These are phyloP conservation scores for Leuctra nigra DNA, from an alignment of 2,888 invertebrate genomes.

Conservation along the genomic window DNA sequence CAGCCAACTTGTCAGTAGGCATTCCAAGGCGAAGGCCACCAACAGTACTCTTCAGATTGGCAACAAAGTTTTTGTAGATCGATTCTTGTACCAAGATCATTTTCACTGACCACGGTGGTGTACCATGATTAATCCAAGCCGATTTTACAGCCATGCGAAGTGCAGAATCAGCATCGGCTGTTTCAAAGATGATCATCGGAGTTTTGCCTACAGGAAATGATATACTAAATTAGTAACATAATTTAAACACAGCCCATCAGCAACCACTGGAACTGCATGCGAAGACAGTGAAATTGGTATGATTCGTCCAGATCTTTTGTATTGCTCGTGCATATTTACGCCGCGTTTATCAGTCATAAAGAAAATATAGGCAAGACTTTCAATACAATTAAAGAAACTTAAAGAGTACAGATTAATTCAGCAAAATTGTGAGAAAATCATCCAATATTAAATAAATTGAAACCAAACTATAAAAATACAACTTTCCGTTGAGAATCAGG, in stretches of 20 bases:
- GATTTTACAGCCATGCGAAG: slow-evolving; percentile 46
- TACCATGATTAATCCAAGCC: slow-evolving; percentile 47
- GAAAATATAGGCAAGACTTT: too few species aligned
- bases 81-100: slow-evolving; percentile 49
- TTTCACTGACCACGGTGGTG: slow-evolving; percentile 47
- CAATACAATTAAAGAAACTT: too few species aligned
- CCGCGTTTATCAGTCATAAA: too few species aligned
- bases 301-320: too few species aligned
- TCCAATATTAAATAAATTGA: too few species aligned
- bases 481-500: too few species aligned
- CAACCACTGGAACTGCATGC: slow-evolving; percentile 23
- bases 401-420: too few species aligned
- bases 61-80: slow-evolving; percentile 41
- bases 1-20: slow-evolving; percentile 42
- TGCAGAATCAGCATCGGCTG: slow-evolving; percentile 49
- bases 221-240: slow-evolving; percentile 16
- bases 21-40: slow-evolving; percentile 39
- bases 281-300: neutral
- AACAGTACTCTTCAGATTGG: slow-evolving; percentile 42
- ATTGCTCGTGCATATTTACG: too few species aligned
- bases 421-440: too few species aligned
- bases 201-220: slow-evolving; percentile 41
- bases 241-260: slow-evolving; percentile 36
- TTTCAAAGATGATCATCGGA: slow-evolving; percentile 47
- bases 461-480: too few species aligned